phyloP scores from a whole-genome alignment of 2,113 vertebrate genomes.

The Alethe castanea region DNA sequence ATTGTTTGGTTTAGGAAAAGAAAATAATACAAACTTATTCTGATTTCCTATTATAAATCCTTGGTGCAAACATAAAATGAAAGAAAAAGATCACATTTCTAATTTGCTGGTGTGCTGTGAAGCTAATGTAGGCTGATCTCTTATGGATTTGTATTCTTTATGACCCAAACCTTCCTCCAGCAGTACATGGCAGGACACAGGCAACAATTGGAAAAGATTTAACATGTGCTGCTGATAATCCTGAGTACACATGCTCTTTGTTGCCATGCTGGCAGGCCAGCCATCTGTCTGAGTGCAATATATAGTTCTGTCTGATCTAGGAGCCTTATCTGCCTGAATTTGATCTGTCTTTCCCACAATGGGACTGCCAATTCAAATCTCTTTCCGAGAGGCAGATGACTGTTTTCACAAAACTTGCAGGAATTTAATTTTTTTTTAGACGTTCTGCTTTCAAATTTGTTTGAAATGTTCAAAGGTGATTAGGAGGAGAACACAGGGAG shows the following conservation, averaged over 20 bases:
- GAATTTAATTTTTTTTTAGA: background rate
- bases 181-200: background rate
- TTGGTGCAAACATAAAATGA: background rate
- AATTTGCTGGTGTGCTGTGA: background rate
- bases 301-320: conserved; percentile 32
- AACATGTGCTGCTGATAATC: background rate
- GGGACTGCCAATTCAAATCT: background rate
- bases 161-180: background rate
- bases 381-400: background rate
- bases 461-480: conserved; percentile 16
- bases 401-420: conserved; percentile 11
- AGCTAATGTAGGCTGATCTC: background rate
- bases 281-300: conserved; percentile 29
- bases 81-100: background rate
- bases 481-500: background rate
- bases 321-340: conserved; percentile 13
- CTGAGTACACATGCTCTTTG: background rate
- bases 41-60: background rate
- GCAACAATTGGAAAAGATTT: background rate
- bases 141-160: background rate
- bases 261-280: conserved; percentile 10
- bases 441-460: background rate
- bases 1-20: background rate
- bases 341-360: background rate
- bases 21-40: background rate